Conservation (phyloP, 2,888 invertebrate genomes). For the Listrodromus nycthemerus region DNA sequence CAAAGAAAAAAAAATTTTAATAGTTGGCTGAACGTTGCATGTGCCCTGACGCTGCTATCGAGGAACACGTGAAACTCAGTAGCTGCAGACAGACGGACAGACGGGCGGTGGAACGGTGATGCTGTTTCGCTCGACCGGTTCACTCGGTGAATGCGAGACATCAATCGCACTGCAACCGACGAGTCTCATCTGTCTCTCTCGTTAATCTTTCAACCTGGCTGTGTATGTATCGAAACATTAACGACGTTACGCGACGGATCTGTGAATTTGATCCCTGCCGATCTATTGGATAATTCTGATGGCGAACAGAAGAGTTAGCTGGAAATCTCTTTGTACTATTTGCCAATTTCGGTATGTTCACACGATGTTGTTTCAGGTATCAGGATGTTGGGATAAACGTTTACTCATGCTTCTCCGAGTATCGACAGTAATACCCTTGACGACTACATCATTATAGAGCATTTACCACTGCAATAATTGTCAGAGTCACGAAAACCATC, state of each 20-base stretch:
- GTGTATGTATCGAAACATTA: constrained; percentile 39
- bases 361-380: not conserved
- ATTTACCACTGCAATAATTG: not conserved
- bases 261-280: constrained; percentile 22
- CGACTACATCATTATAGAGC: not conserved
- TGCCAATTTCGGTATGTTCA: not conserved
- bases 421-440: not conserved
- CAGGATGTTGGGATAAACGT: not conserved
- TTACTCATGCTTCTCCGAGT: not conserved
- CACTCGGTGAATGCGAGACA: constrained; percentile 55
- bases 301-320: not conserved
- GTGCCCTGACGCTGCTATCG: constrained; percentile 31
- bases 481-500: not conserved
- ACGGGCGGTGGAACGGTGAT: constrained; percentile 40
- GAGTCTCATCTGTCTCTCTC: constrained; percentile 45
- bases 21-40: constrained; percentile 37
- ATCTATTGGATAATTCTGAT: not conserved
- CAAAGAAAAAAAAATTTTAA: constrained; percentile 47
- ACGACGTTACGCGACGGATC: constrained; percentile 38
- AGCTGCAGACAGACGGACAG: constrained; percentile 23
- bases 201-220: constrained; percentile 19
- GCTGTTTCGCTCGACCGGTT: constrained; percentile 51
- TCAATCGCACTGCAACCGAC: constrained; percentile 54
- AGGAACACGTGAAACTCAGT: constrained; percentile 44
- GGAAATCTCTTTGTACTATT: not conserved